Evolutionary conservation across 2,797 vertebrate genomes (phyloP), one percentile per base, ranked within the genome.

Genomic region (Nyctalus aviator): DNA sequence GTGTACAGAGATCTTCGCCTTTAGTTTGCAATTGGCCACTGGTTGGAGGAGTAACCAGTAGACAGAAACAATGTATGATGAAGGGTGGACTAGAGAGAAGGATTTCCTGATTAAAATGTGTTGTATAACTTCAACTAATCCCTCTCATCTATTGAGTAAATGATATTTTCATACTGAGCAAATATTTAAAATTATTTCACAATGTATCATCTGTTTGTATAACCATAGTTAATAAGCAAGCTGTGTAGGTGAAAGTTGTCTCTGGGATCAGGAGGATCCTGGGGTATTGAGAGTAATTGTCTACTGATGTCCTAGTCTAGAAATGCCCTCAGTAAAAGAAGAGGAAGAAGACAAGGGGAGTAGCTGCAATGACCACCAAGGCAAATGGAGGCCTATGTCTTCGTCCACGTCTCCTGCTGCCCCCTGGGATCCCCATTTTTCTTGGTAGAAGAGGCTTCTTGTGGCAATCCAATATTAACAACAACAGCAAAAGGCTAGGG

Each of bases 131-230:
- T 79, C 10, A 73, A 25, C 2, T 20, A 66, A 81, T 71, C 55
- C 9, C 23, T 59, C 1, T 41, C 32, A 35, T 3, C 23, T 79
- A 21, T 15, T 81, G 32, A 64, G 41, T 71, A 88, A 91, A 48
- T 46, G 6, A 18, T 62, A 73, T 48, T 77, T 86, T 93, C 10
- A 30, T 90, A 62, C 3, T 44, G 37, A 94, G n/a, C 11, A 82
- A 91, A 73, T 46, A 77, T 68, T 91, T 73, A 64, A 30, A 92
- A 75, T 64, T 55, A 32, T 53, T 84, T 94, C 30, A 59, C 14
- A 83, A 35, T 46, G 30, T n/a, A 57, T 50, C 37, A 13, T 21
- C 2, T n/a, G 17, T 44, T 57, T 77, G 4, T 55, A 62, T 32
- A 82, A 83, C 14, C 44, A 77, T 59, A 12, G 2, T 66, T 82